A percentile compares a stretch with the other conserved stretches of the same genome.
These are phyloP conservation scores for Drosophila lowei DNA, from an alignment of 1,140 invertebrate genomes.

Conservation along the genomic window DNA sequence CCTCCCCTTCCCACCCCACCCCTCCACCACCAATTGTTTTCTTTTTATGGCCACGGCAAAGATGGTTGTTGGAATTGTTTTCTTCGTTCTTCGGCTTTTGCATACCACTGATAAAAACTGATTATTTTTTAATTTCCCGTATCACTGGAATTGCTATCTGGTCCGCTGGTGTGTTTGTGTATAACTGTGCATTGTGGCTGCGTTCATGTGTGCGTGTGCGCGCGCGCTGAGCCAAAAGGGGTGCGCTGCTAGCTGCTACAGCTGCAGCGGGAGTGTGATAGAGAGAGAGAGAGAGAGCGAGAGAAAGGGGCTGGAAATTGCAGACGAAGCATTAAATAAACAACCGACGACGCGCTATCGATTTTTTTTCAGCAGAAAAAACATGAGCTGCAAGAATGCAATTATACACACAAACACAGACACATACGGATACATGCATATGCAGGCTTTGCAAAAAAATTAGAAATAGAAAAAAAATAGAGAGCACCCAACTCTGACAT, in stretches of 20 bases:
- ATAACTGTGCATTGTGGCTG: constrained; percentile 20
- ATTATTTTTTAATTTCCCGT: constrained; percentile 47
- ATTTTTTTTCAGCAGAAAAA: constrained; percentile 65
- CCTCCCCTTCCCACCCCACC: too few relatives aligned
- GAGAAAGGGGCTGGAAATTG: constrained; percentile 73
- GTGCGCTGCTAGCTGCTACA: constrained; percentile 1
- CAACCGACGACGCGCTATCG: constrained; percentile 70
- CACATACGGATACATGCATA: constrained; percentile 16
- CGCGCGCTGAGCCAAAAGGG: constrained; percentile 15
- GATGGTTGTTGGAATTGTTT: not conserved
- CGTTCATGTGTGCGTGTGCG: constrained; percentile 19
- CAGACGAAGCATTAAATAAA: constrained; percentile 81
- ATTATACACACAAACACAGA: constrained; percentile 33
- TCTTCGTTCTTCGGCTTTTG: constrained; percentile 37
- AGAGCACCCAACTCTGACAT: constrained; percentile 33
- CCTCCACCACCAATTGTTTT: too few relatives aligned
- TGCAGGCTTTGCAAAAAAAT: constrained; percentile 25
- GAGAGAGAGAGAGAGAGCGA: not conserved
- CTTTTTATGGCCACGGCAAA: too few relatives aligned
- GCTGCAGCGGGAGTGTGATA: too few relatives aligned
- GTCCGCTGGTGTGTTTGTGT: constrained; percentile 34
- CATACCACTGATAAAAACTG: constrained; percentile 43
- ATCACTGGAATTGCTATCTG: constrained; percentile 12
- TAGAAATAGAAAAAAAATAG: constrained; percentile 17
- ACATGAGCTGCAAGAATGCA: constrained; percentile 51